Base-by-base conservation (phyloP, 2,113 vertebrate genomes). In the Monarcha castaneiventris region DNA sequence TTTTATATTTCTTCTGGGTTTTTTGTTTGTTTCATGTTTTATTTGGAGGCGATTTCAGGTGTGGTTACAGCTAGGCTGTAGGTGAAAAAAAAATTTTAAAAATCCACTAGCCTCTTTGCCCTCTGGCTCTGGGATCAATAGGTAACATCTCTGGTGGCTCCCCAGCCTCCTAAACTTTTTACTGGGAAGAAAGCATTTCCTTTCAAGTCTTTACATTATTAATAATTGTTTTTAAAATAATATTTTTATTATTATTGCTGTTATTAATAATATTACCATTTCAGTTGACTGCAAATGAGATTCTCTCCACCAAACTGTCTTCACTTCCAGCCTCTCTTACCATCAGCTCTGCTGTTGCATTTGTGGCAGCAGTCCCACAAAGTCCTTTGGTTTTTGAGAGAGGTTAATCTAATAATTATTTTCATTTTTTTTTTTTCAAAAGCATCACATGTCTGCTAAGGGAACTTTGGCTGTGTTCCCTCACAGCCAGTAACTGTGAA, bases 291-390 rank as follows among this genome's bases (percentile, higher is more conserved):
- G 96, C 67, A 94, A 94, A 95, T 55, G 30, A 96, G 92, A 91
- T 63, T 48, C 62, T 87, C 19, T 95, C 58, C 58, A 49, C 80
- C 74, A 91, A 94, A 64, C 61, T 9, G 1, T n/a, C 52, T 75
- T 73, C 59, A 30, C 71, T 83, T 92, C 83, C 75, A n/a, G 4
- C 41, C 89, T 89, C 85, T 97, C 93, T 94, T 90, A 91, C 89
- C 94, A 91, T 93, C 93, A 96, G 86, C 81, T 97, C 90, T 97
- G 74, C 85, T 93, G 95, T 63, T 97, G 91, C 93, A 95, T 90
- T 96, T 89, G 43, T 83, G 87, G 35, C 77, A 97, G 93, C 84
- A 91, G 90, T 94, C 85, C 80, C 80, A 73, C 76, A 49, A 7
- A 30, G 82, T 92, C 33, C 32, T 91, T 75, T 94, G 90, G 67